A percentile compares a stretch with the other conserved stretches of the same genome.
These are phyloP conservation scores for Odontamblyopus rebecca DNA, from an alignment of 2,797 vertebrate species.

Conservation along the genomic window DNA sequence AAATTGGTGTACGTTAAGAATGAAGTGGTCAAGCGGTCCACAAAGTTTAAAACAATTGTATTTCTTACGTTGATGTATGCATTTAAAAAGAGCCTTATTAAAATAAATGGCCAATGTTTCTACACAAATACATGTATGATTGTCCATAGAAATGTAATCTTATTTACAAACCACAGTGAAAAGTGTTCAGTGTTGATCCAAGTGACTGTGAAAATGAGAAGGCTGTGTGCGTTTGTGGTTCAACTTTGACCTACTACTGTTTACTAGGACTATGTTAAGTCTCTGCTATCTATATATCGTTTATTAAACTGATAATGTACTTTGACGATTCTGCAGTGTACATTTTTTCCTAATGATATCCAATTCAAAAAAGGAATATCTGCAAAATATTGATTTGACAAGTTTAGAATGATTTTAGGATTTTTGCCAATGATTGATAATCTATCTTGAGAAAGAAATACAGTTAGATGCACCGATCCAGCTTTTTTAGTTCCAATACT, in stretches of 20 bases:
- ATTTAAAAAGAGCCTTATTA: constrained; percentile 9
- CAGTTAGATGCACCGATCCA: no score
- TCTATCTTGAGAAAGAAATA: no score
- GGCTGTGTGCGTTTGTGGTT: constrained; percentile 28
- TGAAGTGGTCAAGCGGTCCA: neutral
- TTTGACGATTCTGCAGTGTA: constrained; percentile 13
- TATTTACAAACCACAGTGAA: neutral
- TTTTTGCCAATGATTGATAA: no score
- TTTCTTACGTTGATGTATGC: neutral
- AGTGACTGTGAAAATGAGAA: constrained; percentile 21
- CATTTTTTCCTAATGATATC: neutral
- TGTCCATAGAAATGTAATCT: neutral
- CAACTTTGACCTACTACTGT: constrained; percentile 65
- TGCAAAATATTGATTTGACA: no score
- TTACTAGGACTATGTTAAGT: constrained; percentile 48
- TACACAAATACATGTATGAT: constrained; percentile 5
- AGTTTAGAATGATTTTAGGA: no score
- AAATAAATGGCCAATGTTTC: neutral
- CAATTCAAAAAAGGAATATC: no score
- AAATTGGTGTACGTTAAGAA: neutral
- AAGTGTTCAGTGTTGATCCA: constrained; percentile 24
- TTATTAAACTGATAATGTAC: constrained; percentile 64
- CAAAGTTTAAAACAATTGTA: neutral
- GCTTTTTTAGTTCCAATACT: no score
- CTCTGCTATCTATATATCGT: constrained; percentile 49